Percentiles rank a stretch among this genome's conserved stretches.
Evolutionary conservation across 2,888 invertebrate genomes (phyloP).

Genomic region (Pyrrhia umbra): DNA sequence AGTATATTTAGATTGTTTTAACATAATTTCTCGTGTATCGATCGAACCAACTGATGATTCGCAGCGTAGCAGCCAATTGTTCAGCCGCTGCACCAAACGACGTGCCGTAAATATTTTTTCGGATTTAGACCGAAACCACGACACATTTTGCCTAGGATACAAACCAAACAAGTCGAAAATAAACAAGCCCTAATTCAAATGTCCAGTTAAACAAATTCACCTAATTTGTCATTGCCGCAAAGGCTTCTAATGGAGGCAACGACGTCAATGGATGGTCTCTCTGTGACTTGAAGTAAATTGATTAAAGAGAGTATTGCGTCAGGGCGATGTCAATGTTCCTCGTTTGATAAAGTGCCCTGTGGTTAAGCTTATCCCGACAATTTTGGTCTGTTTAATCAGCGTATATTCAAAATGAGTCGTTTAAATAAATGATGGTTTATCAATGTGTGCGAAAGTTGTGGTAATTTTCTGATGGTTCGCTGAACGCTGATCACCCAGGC

Average conservation of each 20-base stretch:
- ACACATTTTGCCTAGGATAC: neutral
- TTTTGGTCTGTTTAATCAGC: slow-evolving; percentile 28
- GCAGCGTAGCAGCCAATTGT: no score
- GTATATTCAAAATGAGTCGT: slow-evolving; percentile 27
- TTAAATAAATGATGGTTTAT: slow-evolving; percentile 1
- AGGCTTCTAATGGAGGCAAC: slow-evolving; percentile 14
- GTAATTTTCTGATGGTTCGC: no score
- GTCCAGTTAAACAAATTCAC: slow-evolving; percentile 21
- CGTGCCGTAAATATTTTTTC: no score
- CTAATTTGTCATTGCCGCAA: slow-evolving; percentile 29
- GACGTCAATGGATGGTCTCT: slow-evolving; percentile 37
- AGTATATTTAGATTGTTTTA: no score
- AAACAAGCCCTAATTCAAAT: slow-evolving; percentile 23
- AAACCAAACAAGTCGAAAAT: neutral
- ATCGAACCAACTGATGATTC: no score
- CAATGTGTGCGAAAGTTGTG: neutral
- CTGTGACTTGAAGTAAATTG: slow-evolving; percentile 43
- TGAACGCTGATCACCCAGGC: no score
- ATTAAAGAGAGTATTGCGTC: slow-evolving; percentile 37
- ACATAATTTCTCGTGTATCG: no score
- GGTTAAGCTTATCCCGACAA: slow-evolving; percentile 28
- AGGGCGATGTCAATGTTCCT: slow-evolving; percentile 29
- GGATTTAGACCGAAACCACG: no score
- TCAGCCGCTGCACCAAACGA: no score
- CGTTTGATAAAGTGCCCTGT: slow-evolving; percentile 42